Base-by-base conservation (phyloP, 2,888 invertebrate genomes). In the Podabrus alpinus region DNA sequence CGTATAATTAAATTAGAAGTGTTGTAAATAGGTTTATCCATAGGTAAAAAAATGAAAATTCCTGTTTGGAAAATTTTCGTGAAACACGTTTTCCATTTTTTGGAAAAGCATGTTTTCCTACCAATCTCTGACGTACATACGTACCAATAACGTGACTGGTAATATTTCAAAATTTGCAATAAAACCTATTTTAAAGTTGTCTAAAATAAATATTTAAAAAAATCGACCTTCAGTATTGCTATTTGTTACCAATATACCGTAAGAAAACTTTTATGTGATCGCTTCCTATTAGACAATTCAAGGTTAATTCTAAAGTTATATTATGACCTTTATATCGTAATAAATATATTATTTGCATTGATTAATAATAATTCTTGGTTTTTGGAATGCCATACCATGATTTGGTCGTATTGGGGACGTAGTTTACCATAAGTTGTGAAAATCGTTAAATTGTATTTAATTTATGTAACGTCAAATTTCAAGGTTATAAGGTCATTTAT, bases 201-300 rank as follows among this genome's bases (percentile, higher is more conserved):
- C 5, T 45, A n/a, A 45, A n/a, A 45, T 45, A 45, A 45, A 45
- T 45, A 45, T 45, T 45, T 45, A 45, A 45, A 45, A 45, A 45
- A 45, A n/a, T n/a, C 45, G 45, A n/a, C 45, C 45, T 45, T 45
- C 45, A n/a, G n/a, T n/a, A 45, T 45, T 45, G 45, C 45, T 45
- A 45, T 45, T 68, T 72, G 68, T 67, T 72, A 68, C 67, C 60
- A 72, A 72, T 72, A 72, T 68, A 72, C 72, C 72, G 68, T 71
- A 72, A 72, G 61, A 61, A 60, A 72, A 72, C 67, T 68, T 64
- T 64, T 64, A 64, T 72, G 72, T 62, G 67, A 61, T 68, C 62
- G 77, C 78, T 79, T 79, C 79, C 79, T 79, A 78, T 72, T 77
- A 74, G 68, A 64, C 24, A 71, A 77, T 61, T 74, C 79, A 79